Conservation (phyloP, 1,140 invertebrate species). For the Anastrepha ludens region DNA sequence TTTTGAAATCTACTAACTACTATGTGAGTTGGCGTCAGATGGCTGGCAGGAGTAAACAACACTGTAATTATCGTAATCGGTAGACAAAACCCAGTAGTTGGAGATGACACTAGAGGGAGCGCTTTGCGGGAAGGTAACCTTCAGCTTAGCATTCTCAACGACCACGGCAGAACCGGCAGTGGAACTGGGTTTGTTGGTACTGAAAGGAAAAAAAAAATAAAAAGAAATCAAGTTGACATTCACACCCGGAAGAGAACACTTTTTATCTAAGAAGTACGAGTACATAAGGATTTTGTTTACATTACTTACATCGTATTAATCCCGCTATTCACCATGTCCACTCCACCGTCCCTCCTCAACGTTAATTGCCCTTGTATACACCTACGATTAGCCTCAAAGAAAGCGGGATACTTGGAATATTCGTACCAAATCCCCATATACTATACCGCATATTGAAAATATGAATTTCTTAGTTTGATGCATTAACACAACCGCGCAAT, state of each 20-base stretch:
- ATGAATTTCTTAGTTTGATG: background rate
- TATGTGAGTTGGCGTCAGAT: background rate
- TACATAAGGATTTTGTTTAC: background rate
- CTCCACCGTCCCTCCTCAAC: slow-evolving; percentile 76
- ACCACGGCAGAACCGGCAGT: slow-evolving; percentile 42
- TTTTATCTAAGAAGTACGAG: background rate
- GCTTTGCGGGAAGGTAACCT: slow-evolving; percentile 45
- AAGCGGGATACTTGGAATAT: slow-evolving; percentile 82
- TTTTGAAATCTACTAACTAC: slow-evolving; percentile 23
- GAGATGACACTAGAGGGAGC: background rate
- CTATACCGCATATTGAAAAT: background rate
- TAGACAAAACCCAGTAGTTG: slow-evolving; percentile 57
- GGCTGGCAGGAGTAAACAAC: slow-evolving; percentile 54
- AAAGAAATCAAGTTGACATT: background rate
- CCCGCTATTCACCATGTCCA: slow-evolving; percentile 80
- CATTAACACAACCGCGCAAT: background rate
- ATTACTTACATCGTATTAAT: slow-evolving; percentile 62
- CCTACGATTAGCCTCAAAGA: slow-evolving; percentile 83
- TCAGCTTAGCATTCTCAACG: slow-evolving; percentile 45
- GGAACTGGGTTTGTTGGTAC: background rate
- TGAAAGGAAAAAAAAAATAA: background rate
- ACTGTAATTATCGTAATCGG: slow-evolving; percentile 55
- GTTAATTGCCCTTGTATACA: slow-evolving; percentile 82
- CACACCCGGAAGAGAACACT: background rate
- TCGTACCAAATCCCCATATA: slow-evolving; percentile 86